Evolutionary conservation across 2,797 vertebrate species (phyloP), one percentile per base, ranked within the genome.

Genomic region (Macrochelys suwanniensis): DNA sequence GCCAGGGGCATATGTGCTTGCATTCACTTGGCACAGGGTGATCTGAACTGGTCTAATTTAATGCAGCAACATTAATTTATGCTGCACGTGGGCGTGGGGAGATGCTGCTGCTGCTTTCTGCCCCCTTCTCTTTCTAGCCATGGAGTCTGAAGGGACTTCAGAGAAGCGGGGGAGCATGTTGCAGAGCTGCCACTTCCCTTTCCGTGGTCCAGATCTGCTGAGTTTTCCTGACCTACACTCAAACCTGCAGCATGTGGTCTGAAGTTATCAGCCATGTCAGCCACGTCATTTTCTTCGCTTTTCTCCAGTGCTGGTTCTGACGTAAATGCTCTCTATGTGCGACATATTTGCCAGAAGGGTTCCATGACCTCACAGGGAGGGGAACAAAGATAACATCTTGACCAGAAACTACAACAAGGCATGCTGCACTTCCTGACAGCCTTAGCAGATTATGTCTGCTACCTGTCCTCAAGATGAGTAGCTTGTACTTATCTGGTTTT

Each of bases 371-470:
- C 76, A 51, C 1, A 28, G 89, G 57, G 71, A 89, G 84, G 51
- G 45, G 61, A 90, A 88, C 83, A 91, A 92, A 97, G 97, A 97
- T 97, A 96, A 88, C 45, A 97, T 97, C 94, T 21, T 94, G 94
- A 86, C 88, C 82, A 95, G 94, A 93, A 97, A 96, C 82, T 89
- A 86, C 89, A 93, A 92, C 96, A 93, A 87, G 78, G 83, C 85
- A 94, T 65, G 51, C 0, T 28, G 37, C 68, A 26, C 84, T 87
- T 95, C 93, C 84, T 86, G 56, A 2, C 80, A 86, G 78, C 93
- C 94, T 93, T 87, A 47, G 87, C 77, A 79, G 49, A 89, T 82
- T 68, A 68, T 93, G 47, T 77, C 84, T 90, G 56, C 82, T 93
- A 28, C 81, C 95, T 77, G 77, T 85, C 87, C 57, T 92, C 83